These are phyloP conservation scores for Dromius quadrimaculatus DNA, from an alignment of 2,888 invertebrate species.

Conservation along the genomic window DNA sequence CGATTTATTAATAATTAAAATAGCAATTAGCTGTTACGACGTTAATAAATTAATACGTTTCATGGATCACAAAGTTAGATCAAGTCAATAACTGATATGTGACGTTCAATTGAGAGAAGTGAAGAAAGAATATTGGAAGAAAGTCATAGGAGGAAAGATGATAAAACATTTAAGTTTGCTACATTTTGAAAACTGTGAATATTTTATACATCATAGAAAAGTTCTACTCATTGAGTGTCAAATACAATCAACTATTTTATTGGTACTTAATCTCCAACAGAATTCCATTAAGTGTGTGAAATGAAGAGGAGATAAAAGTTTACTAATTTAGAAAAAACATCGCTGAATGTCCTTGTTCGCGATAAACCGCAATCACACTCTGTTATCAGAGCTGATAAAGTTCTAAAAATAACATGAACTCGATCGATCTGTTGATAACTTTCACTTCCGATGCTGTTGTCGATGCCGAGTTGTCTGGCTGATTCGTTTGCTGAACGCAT, in stretches of 20 bases:
- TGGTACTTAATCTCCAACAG: no score
- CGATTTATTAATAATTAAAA: slow-evolving; percentile 48
- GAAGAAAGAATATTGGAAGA: neutral
- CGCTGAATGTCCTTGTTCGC: no score
- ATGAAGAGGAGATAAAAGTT: no score
- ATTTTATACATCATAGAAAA: no score
- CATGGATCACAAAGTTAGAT: neutral
- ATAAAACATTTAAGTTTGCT: neutral
- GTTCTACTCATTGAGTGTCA: no score
- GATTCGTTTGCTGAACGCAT: neutral
- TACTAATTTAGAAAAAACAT: no score
- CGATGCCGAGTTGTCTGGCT: slow-evolving; percentile 8
- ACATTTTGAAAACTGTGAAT: no score
- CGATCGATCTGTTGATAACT: slow-evolving; percentile 10
- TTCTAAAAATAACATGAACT: slow-evolving; percentile 18
- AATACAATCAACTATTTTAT: no score
- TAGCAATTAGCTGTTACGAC: slow-evolving; percentile 35
- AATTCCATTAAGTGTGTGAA: no score
- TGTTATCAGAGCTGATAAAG: slow-evolving; percentile 10
- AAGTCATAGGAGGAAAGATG: neutral
- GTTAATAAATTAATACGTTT: slow-evolving; percentile 37
- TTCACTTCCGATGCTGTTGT: slow-evolving; percentile 5
- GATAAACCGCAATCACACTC: slow-evolving; percentile 1
- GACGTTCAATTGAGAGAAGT: neutral
- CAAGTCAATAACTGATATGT: neutral